phyloP scores from a whole-genome alignment of 2,888 invertebrate genomes.

The Acrocyrtus sp. region DNA sequence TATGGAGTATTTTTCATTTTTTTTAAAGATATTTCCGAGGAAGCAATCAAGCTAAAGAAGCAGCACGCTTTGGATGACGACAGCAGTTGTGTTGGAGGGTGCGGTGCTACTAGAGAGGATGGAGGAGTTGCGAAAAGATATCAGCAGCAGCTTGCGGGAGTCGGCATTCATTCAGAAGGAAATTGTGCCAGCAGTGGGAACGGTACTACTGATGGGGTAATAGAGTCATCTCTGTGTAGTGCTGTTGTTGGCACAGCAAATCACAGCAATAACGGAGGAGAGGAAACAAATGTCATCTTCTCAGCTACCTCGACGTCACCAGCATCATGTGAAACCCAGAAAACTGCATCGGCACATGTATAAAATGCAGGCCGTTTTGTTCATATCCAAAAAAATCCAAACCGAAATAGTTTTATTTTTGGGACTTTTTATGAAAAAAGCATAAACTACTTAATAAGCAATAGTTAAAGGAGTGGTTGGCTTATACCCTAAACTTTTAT shows the following conservation, averaged over 20 bases:
- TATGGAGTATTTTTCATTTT: constrained; percentile 6
- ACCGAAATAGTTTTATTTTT: neutral
- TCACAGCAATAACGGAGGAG: constrained; percentile 15
- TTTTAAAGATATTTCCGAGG: constrained; percentile 27
- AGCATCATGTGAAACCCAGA: too few relatives aligned
- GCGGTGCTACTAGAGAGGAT: neutral
- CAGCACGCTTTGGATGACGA: constrained; percentile 34
- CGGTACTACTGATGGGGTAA: neutral
- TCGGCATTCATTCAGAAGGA: constrained; percentile 35
- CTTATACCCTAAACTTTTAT: too few relatives aligned
- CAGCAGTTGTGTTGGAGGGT: neutral
- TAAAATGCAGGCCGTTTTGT: neutral
- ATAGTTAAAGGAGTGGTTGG: neutral
- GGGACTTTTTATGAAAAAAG: neutral
- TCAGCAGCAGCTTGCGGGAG: constrained; percentile 36
- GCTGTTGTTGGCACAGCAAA: neutral
- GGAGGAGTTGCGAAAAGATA: constrained; percentile 22
- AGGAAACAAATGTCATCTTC: neutral
- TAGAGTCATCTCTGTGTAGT: constrained; percentile 2
- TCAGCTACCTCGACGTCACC: too few relatives aligned
- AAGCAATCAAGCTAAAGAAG: constrained; percentile 34
- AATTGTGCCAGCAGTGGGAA: constrained; percentile 8
- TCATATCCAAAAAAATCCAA: neutral
- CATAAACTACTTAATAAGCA: neutral
- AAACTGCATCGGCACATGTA: too few relatives aligned